Base-by-base conservation (phyloP, 2,113 vertebrate species). In the Sciurus niger region DNA sequence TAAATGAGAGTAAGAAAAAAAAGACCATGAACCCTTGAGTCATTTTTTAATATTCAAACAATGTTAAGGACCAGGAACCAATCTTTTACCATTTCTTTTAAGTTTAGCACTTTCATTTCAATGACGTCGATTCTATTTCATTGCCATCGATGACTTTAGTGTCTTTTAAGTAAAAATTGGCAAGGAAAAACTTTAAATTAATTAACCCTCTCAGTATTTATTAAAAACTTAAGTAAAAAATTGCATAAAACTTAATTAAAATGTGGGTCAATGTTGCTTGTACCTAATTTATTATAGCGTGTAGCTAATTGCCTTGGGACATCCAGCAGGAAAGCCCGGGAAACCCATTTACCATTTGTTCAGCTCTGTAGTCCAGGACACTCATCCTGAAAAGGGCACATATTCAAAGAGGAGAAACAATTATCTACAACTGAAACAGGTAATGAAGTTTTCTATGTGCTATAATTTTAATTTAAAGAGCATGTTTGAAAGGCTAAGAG, bases 401-500 rank as follows among this genome's bases (percentile, higher is more conserved):
- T 78, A 90, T 67, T 97, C 92, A 84, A 96, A 92, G 95, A 92
- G 55, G 88, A 95, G 96, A 96, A 98, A 97, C 96, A 97, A 98
- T 97, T 97, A 97, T 96, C 96, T 96, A 90, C 80, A 90, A 94
- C 78, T 77, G 92, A 97, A 97, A 96, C 82, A 97, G 96, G 94
- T 98, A 97, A 98, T 98, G 97, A 97, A 96, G 92, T 98, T 98
- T 98, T 97, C 97, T 94, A 25, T 97, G 97, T 97, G 97, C 97
- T 97, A 95, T 98, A 96, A 97, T 97, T 98, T 98, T 98, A 97
- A 98, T 97, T 98, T 98, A 98, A 98, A 98, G 97, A 98, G 95
- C 97, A 96, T 97, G 96, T 98, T 96, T 97, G 96, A 97, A 97
- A 97, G 96, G 68, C 90, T 18, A 51, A 97, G 80, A 97, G 68